Evolutionary conservation across 2,888 invertebrate genomes (phyloP), one percentile per base, ranked within the genome.

Genomic region (Lycia hirtaria): DNA sequence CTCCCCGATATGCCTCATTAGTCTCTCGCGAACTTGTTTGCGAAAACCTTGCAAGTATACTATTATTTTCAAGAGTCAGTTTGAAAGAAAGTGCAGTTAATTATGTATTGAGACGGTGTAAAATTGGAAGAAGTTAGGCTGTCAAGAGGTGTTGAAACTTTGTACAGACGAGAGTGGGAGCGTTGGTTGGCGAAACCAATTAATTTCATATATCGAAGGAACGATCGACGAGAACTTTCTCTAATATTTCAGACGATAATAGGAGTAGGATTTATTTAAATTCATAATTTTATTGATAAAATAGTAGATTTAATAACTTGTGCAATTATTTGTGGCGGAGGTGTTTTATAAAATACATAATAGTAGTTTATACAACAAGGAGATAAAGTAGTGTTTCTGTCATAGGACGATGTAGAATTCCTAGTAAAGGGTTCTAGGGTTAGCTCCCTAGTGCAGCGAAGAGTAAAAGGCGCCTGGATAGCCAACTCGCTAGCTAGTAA

Each of bases 1-100:
- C 60, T 73, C 64, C 15, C 60, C 55, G 52, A 62, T 62, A 72
- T 65, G 76, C 60, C 68, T 72, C 77, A 75, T 78, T 78, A 65
- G 55, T 56, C 60, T 44, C 60, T 51, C 56, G 55, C 60, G 32
- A 63, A 60, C 47, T 62, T 64, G 37, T 40, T 56, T 40, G 52
- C 52, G 38, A 55, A 62, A 57, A 58, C 24, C 19, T 14, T 15
- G 15, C 35, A 17, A 43, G 22, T 32, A 41, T 37, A 30, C 15
- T 35, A 44, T 33, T 47, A 52, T 30, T 56, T 56, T 43, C 51
- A 41, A 51, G n/a, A n/a, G 35, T 49, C 40, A 26, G 32, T 38
- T 52, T 15, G 22, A 26, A 47, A 19, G 30, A 14, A 30, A 22
- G 26, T 43, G 57, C 52, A 58, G 37, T 58, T 58, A 53, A 58